Evolutionary conservation across 2,797 vertebrate species (phyloP), one percentile per base, ranked within the genome.

Genomic region (Acropternis orthonyx): DNA sequence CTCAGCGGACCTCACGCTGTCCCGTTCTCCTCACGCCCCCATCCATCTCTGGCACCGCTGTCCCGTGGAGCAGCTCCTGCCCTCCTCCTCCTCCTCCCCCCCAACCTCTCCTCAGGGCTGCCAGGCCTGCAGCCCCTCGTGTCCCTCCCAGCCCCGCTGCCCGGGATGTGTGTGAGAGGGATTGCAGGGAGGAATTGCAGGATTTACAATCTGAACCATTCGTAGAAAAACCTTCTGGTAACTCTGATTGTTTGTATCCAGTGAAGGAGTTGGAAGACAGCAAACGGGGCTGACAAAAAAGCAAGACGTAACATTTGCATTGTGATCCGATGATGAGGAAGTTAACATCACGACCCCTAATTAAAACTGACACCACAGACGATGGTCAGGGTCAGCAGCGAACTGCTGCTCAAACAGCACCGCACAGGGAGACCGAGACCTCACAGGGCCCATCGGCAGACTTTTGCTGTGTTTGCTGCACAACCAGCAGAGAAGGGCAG

Each of bases 401-500:
- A 37, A 24, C 3, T 4, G 36, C 37, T 7, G 2, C 20, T 17
- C 18, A 17, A 52, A 24, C 19, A 7, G 3, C 0, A 32, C 63
- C 8, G 16, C 7, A 21, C 17, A 7, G 19, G 17, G 36, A 19
- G 36, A 3, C 28, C 2, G 1, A 62, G 56, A 12, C 4, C 30
- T 13, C 3, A 7, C 55, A 7, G 23, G 17, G 72, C 5, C 48
- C 56, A 1, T 1, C 0, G 34, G 37, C 7, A 58, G 58, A 4
- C 0, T 8, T 67, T 52, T 7, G 12, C 19, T 14, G 23, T 0
- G 4, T 1, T 49, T 63, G 49, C 30, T 44, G 1, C 51, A 3
- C n/a, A 7, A 7, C 9, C 4, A 16, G 18, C 54, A 48, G 30
- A 8, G 34, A 22, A 44, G 2, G 30, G 28, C 39, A 58, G 73